Conservation (phyloP, 2,888 invertebrate genomes). For the Meta bourneti region DNA sequence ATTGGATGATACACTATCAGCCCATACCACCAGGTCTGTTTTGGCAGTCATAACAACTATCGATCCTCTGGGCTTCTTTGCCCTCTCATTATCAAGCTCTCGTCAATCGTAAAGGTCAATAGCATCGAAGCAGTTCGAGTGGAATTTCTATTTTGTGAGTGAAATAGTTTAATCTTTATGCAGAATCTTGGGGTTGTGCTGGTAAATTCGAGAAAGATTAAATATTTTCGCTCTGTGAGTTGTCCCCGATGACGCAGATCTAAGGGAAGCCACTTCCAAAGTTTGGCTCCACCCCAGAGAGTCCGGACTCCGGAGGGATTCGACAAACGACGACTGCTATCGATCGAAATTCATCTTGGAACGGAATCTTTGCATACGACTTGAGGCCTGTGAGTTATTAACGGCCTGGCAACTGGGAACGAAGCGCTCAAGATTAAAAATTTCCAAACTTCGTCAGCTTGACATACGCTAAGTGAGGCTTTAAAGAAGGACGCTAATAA, state of each 20-base stretch:
- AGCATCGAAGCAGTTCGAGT: slow-evolving; percentile 25
- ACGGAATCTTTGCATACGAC: slow-evolving; percentile 75
- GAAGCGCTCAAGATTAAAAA: slow-evolving; percentile 70
- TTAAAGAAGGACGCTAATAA: slow-evolving; percentile 75
- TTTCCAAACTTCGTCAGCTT: slow-evolving; percentile 74
- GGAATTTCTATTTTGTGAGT: slow-evolving; percentile 53
- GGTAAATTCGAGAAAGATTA: slow-evolving; percentile 67
- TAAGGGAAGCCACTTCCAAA: slow-evolving; percentile 76
- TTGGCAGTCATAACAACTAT: background rate
- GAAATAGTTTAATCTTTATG: slow-evolving; percentile 71
- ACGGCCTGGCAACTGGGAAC: slow-evolving; percentile 57
- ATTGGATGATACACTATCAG: background rate
- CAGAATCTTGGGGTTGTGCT: slow-evolving; percentile 48
- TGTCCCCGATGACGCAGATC: slow-evolving; percentile 64
- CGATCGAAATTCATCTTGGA: slow-evolving; percentile 66
- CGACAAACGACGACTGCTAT: slow-evolving; percentile 73
- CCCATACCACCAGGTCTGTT: background rate
- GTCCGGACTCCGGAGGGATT: slow-evolving; percentile 9
- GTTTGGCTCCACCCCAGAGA: slow-evolving; percentile 63
- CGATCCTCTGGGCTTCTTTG: slow-evolving; percentile 7
- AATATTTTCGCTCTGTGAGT: slow-evolving; percentile 74
- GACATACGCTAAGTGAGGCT: slow-evolving; percentile 71
- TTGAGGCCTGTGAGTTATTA: slow-evolving; percentile 69
- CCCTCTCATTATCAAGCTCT: slow-evolving; percentile 15
- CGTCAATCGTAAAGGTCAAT: slow-evolving; percentile 44